A percentile compares a stretch with the other conserved stretches of the same genome.
Evolutionary conservation across 2,113 vertebrate genomes (phyloP).

Genomic region (Phyllopteryx taeniolatus): DNA sequence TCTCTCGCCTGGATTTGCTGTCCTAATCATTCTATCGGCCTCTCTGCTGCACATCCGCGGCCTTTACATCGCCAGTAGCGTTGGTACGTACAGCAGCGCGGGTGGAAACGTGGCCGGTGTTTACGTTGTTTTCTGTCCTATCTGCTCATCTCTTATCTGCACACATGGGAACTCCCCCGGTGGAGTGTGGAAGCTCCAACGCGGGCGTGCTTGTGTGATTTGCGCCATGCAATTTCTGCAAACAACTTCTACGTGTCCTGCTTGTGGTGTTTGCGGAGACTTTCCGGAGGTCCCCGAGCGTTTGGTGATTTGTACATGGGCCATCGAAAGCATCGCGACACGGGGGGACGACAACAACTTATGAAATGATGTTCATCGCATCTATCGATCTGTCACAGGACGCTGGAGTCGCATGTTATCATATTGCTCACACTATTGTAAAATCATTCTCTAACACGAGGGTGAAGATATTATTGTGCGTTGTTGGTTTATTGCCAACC

Average conservation of each 20-base stretch:
- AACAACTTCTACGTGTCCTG: conserved; percentile 57
- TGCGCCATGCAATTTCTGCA: conserved; percentile 30
- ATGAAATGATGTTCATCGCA: conserved; percentile 57
- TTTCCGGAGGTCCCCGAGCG: conserved; percentile 36
- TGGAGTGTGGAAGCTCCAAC: neutral
- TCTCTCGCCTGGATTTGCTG: conserved; percentile 75
- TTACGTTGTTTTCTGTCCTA: conserved; percentile 51
- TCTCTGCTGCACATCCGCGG: conserved; percentile 79
- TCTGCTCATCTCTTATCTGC: conserved; percentile 41
- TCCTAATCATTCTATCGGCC: conserved; percentile 75
- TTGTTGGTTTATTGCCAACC: conserved; percentile 4
- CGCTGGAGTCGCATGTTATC: conserved; percentile 65
- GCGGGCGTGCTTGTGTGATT: conserved; percentile 8
- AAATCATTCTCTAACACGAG: conserved; percentile 43
- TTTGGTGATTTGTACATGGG: conserved; percentile 25
- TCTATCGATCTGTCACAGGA: conserved; percentile 69
- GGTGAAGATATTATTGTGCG: conserved; percentile 11
- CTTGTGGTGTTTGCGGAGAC: conserved; percentile 38
- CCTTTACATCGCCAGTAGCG: conserved; percentile 82
- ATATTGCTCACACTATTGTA: conserved; percentile 66
- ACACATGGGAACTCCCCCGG: conserved; percentile 15
- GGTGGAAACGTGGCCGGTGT: conserved; percentile 57
- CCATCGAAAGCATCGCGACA: conserved; percentile 6
- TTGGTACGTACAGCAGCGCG: conserved; percentile 67
- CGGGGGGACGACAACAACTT: conserved; percentile 23